Base-by-base conservation (phyloP, 1,140 invertebrate genomes). In the Luehdorfia chinensis region DNA sequence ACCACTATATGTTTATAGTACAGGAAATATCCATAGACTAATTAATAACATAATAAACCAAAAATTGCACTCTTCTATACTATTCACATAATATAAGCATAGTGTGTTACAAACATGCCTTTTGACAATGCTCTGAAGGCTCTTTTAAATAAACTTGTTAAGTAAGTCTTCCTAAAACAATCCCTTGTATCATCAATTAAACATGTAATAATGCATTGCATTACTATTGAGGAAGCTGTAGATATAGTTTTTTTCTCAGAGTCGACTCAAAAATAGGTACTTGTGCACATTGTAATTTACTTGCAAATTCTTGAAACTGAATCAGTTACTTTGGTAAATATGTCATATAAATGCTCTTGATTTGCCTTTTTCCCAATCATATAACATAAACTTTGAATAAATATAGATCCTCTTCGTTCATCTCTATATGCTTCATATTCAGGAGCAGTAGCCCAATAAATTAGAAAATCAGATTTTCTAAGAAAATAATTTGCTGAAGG, bases 381-480 rank as follows among this genome's bases (percentile, higher is more conserved):
- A 5, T 51, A 34, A 51, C 80, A 86, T 14, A 86, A 50, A 13
- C 61, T 51, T 58, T 83, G 78, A 45, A 86, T 84, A 41, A 86
- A 86, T 31, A 86, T 43, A 11, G 78, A 75, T 1, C 83, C 83
- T 27, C 52, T 50, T 15, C 55, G 44, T 30, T 66, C 61, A 66
- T 68, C 39, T 50, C 83, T 81, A 31, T 55, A 84, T 8, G 83
- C 73, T 48, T 79, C 73, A 65, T 74, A 72, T 32, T 76, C 71
- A 8, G 83, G 76, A 36, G 75, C 68, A 41, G 80, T 84, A 2
- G 83, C 80, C 75, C 74, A 86, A 41, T 70, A 86, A 14, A 84
- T 60, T 15, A 86, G 57, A 39, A 84, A 76, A 57, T 86, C 68
- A 25, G 64, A 61, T 47, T 84, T 86, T 44, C 53, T 63, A 30